Conservation (phyloP, 2,888 invertebrate genomes). For the Sussaba pulchella region DNA sequence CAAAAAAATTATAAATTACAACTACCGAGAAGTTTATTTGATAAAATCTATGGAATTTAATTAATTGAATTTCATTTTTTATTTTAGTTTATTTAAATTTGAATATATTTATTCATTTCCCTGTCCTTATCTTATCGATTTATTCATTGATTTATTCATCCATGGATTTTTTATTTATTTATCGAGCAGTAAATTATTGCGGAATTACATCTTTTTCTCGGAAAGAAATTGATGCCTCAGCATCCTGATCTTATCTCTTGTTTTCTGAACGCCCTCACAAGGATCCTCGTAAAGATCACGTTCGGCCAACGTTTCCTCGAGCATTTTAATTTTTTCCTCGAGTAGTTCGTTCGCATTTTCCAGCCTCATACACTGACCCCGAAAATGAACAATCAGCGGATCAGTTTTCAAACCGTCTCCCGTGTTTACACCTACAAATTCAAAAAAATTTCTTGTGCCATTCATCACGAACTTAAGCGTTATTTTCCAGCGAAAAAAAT, state of each 20-base stretch:
- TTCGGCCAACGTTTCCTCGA: conserved; percentile 76
- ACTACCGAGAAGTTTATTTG: too few relatives aligned
- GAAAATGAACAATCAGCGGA: conserved; percentile 77
- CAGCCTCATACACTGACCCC: conserved; percentile 77
- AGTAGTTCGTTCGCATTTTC: conserved; percentile 75
- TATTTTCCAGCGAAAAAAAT: too few relatives aligned
- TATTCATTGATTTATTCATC: too few relatives aligned
- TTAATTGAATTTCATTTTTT: too few relatives aligned
- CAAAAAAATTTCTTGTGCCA: background rate
- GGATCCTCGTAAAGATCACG: conserved; percentile 74
- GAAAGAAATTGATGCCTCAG: conserved; percentile 71
- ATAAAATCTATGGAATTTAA: too few relatives aligned
- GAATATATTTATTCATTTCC: too few relatives aligned
- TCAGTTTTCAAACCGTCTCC: conserved; percentile 76
- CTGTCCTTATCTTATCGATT: too few relatives aligned
- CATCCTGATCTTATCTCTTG: conserved; percentile 74
- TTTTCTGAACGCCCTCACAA: conserved; percentile 72
- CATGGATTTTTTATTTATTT: conserved; percentile 1
- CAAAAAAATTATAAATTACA: too few relatives aligned
- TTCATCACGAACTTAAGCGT: too few relatives aligned
- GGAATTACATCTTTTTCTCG: conserved; percentile 77
- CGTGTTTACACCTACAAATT: conserved; percentile 72
- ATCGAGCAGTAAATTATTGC: background rate
- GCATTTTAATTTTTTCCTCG: conserved; percentile 76
- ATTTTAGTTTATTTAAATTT: too few relatives aligned